A percentile compares a stretch with the other conserved stretches of the same genome.
Evolutionary conservation across 2,888 invertebrate genomes (phyloP).

Genomic region (Acrobasis suavella): DNA sequence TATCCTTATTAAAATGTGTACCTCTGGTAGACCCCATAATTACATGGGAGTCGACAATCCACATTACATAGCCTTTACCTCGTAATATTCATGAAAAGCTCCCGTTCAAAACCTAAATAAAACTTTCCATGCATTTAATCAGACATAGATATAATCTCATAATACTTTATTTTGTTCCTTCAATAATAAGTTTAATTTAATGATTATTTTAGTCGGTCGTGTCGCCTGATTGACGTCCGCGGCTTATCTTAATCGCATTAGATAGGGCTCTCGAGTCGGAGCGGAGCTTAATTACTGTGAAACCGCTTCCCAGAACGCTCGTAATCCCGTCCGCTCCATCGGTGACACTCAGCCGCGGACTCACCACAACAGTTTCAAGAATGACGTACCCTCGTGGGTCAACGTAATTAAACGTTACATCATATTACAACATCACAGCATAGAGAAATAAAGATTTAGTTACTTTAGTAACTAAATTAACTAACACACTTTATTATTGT

Average conservation of each 20-base stretch:
- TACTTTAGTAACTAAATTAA: no score
- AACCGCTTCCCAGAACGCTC: constrained; percentile 20
- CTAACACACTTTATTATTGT: no score
- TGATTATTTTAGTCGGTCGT: constrained; percentile 4
- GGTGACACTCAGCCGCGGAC: constrained; percentile 4
- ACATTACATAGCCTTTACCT: background rate
- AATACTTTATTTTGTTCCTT: constrained; percentile 20
- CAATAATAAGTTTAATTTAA: constrained; percentile 14
- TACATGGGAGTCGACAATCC: no score
- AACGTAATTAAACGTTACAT: background rate
- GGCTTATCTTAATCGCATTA: constrained; percentile 21
- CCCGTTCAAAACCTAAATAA: background rate
- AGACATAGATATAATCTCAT: constrained; percentile 13
- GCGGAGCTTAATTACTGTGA: constrained; percentile 22
- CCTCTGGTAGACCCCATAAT: no score
- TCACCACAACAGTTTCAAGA: background rate
- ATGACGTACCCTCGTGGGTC: background rate
- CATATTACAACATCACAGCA: background rate
- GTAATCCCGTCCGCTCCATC: constrained; percentile 13
- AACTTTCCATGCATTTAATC: constrained; percentile 13
- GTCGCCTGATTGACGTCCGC: constrained; percentile 16
- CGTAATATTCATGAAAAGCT: constrained; percentile 4
- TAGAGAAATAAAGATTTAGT: no score
- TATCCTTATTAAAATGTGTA: no score
- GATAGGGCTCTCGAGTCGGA: constrained; percentile 4